These are phyloP conservation scores for Cosmia trapezina DNA, from an alignment of 2,888 invertebrate genomes.

Conservation along the genomic window DNA sequence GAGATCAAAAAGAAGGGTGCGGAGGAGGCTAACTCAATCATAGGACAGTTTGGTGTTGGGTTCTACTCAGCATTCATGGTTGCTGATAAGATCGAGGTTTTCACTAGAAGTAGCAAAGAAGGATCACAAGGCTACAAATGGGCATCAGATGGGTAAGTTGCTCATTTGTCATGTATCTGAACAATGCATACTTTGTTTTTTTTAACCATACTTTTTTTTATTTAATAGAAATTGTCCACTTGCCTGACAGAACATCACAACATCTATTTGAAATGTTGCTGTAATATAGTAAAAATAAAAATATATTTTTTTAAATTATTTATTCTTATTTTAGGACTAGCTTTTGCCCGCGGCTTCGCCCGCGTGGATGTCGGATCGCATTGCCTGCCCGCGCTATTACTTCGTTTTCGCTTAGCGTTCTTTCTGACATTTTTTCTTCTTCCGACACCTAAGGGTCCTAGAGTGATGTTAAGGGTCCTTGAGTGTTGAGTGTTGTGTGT, in stretches of 20 bases:
- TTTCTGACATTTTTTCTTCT: too few species aligned
- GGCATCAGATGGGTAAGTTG: constrained; percentile 96
- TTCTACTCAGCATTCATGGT: constrained; percentile 99
- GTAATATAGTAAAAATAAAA: too few species aligned
- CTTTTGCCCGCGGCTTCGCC: too few species aligned
- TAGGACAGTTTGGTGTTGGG: constrained; percentile 99
- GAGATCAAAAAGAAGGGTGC: constrained; percentile 93
- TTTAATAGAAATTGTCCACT: not conserved
- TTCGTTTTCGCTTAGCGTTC: too few species aligned
- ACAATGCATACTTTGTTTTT: not conserved
- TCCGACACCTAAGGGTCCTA: too few species aligned
- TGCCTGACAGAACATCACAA: not conserved
- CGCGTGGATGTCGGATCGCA: too few species aligned
- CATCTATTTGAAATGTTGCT: not conserved
- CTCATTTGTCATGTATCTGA: not conserved
- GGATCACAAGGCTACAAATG: constrained; percentile 95
- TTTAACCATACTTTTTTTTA: too few species aligned
- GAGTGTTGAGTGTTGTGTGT: too few species aligned
- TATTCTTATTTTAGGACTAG: too few species aligned
- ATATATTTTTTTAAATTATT: too few species aligned
- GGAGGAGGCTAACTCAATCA: constrained; percentile 93
- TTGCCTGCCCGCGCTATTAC: too few species aligned
- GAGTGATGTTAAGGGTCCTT: too few species aligned
- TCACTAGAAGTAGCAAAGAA: constrained; percentile 92
- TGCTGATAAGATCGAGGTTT: constrained; percentile 98